These are phyloP conservation scores for Tiaroga cobitis DNA, from an alignment of 2,797 vertebrate genomes.

Conservation along the genomic window DNA sequence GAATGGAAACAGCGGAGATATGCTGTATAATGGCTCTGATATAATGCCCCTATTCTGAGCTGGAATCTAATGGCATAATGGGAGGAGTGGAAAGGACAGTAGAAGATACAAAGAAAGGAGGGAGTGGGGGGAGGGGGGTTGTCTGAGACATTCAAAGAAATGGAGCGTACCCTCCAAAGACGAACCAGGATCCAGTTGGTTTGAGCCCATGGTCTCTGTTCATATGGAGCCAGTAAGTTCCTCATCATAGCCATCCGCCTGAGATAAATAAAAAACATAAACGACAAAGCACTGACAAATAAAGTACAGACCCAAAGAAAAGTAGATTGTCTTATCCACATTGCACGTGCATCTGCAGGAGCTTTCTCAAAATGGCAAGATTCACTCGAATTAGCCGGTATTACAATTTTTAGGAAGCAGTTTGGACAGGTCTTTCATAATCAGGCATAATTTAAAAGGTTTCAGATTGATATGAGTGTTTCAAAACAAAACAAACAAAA, in stretches of 20 bases:
- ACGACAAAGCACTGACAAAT: background rate
- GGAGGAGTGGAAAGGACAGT: background rate
- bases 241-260: constrained; percentile 96
- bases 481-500: background rate
- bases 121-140: too few species aligned
- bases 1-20: background rate
- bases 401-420: too few species aligned
- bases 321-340: background rate
- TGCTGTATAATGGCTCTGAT: constrained; percentile 32
- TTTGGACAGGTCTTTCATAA: background rate
- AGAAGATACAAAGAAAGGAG: background rate
- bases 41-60: constrained; percentile 27
- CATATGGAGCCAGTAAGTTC: constrained; percentile 94
- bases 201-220: constrained; percentile 98
- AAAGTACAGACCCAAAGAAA: background rate
- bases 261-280: background rate
- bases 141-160: background rate
- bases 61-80: constrained; percentile 33
- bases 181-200: constrained; percentile 99
- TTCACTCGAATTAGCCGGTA: background rate
- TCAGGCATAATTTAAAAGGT: too few species aligned
- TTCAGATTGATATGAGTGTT: background rate
- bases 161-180: constrained; percentile 87
- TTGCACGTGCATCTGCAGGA: background rate
- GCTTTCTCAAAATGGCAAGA: background rate